Percentiles rank a stretch among this genome's conserved stretches.
Evolutionary conservation across 2,113 vertebrate genomes (phyloP).

Genomic region (Coptodon bakossiorum): DNA sequence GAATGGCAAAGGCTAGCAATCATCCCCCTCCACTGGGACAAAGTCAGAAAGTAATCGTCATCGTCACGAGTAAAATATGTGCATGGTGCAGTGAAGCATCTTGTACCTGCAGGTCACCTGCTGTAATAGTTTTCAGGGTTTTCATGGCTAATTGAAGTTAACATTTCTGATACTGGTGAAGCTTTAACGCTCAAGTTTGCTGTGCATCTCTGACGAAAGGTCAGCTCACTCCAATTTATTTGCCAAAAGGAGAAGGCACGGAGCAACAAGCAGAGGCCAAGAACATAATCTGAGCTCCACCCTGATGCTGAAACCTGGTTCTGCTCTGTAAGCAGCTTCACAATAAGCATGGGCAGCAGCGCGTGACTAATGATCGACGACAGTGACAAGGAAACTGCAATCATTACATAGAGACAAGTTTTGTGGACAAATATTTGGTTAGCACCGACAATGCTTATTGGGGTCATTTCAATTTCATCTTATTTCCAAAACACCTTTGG

Average conservation of each 20-base stretch:
- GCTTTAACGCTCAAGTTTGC: constrained; percentile 31
- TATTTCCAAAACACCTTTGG: neutral
- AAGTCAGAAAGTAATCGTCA: neutral
- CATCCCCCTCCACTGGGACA: neutral
- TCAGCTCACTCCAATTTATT: constrained; percentile 55
- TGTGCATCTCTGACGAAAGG: constrained; percentile 46
- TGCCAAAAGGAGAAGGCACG: constrained; percentile 38
- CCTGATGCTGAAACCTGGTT: constrained; percentile 18
- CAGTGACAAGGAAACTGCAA: constrained; percentile 7
- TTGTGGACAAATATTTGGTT: neutral
- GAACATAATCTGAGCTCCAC: constrained; percentile 37
- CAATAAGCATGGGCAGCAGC: neutral
- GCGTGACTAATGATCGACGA: constrained; percentile 34
- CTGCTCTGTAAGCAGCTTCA: constrained; percentile 13
- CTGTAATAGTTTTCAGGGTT: constrained; percentile 14
- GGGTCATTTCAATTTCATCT: neutral
- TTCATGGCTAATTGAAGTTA: constrained; percentile 47
- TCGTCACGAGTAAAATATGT: constrained; percentile 25
- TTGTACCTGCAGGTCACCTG: neutral
- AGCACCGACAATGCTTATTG: neutral
- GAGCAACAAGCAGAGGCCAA: constrained; percentile 4
- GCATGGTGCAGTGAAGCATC: constrained; percentile 19
- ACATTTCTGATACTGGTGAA: constrained; percentile 32
- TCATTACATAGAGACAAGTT: neutral
- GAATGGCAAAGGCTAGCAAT: neutral